Percentiles rank a stretch among this genome's conserved stretches.
Evolutionary conservation across 2,113 vertebrate species (phyloP).

Genomic region (Dasyurus viverrinus): DNA sequence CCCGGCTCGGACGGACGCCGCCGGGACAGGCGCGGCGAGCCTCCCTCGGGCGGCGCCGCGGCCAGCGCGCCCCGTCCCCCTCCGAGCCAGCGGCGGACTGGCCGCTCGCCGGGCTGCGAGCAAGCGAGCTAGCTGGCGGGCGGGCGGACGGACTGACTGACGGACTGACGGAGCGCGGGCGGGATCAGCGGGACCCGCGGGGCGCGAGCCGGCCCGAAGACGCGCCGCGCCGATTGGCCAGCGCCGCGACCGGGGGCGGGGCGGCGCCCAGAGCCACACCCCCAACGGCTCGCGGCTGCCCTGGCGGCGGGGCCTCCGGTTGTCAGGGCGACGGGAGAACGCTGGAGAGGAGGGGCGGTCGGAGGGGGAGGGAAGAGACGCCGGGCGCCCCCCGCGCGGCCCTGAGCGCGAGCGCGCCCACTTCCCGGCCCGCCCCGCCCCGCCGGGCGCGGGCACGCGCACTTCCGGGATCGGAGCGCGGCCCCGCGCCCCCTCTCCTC

Average conservation of each 20-base stretch:
- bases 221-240: background rate
- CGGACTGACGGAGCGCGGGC: conserved; percentile 67
- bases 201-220: background rate
- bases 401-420: conserved; percentile 10
- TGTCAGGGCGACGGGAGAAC: conserved; percentile 61
- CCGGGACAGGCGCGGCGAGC: conserved; percentile 54
- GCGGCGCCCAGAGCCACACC: background rate
- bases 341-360: background rate
- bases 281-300: conserved; percentile 15
- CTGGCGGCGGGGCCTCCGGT: conserved; percentile 60
- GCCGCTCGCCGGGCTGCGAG: conserved; percentile 59
- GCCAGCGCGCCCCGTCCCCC: conserved; percentile 2
- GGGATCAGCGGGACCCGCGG: conserved; percentile 18
- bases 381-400: background rate
- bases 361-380: background rate
- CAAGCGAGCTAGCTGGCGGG: conserved; percentile 22
- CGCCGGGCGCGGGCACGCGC: conserved; percentile 66
- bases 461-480: conserved; percentile 8
- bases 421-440: conserved; percentile 6
- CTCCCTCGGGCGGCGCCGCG: conserved; percentile 45
- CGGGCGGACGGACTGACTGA: conserved; percentile 59
- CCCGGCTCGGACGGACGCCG: conserved; percentile 65
- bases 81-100: conserved; percentile 55
- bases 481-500: rapidly evolving
- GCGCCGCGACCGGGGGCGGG: background rate